Evolutionary conservation across 2,888 invertebrate species (phyloP), one percentile per base, ranked within the genome.

Genomic region (Cryptophagus acutangulus): DNA sequence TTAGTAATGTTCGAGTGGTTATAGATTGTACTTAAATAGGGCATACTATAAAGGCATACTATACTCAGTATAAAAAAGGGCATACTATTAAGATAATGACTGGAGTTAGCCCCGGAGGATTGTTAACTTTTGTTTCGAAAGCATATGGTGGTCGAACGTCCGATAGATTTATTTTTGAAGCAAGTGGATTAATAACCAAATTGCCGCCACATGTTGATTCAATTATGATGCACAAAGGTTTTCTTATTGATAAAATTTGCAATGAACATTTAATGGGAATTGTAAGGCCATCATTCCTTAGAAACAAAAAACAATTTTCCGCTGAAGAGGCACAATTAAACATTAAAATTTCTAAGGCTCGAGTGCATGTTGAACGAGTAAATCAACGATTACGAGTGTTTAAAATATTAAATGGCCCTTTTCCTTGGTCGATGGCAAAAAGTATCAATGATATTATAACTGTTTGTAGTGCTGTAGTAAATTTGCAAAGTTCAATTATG

Each of bases 171-270:
- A 46, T 46, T 10, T 43, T 46, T 38, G 30, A 40, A 12, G n/a
- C 34, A n/a, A 33, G 24, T 12, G 28, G 33, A 15, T 2, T 44
- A 1, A 28, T 46, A 9, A 2, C 30, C 6, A 14, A 33, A 10
- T 10, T 43, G 1, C 13, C 20, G 10, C 33, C 37, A 31, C 8
- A 15, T 8, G 15, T 16, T 14, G 41, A 44, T 36, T 29, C 16
- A 4, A 31, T 49, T 12, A 49, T 49, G 49, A 45, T 47, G 5
- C 45, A 47, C 33, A 49, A 47, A 15, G 31, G 31, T 3, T 31
- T 31, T 13, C 16, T 10, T 15, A 15, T 31, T 5, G 16, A 31
- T 15, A 33, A 43, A 39, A 3, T 37, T 46, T 30, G 43, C 40
- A 12, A 33, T 3, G 18, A 31, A 30, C 12, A 41, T 33, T 15